A percentile compares a stretch with the other conserved stretches of the same genome.
Evolutionary conservation across 2,888 invertebrate species (phyloP).

Genomic region (Willowsia nigromaculata): DNA sequence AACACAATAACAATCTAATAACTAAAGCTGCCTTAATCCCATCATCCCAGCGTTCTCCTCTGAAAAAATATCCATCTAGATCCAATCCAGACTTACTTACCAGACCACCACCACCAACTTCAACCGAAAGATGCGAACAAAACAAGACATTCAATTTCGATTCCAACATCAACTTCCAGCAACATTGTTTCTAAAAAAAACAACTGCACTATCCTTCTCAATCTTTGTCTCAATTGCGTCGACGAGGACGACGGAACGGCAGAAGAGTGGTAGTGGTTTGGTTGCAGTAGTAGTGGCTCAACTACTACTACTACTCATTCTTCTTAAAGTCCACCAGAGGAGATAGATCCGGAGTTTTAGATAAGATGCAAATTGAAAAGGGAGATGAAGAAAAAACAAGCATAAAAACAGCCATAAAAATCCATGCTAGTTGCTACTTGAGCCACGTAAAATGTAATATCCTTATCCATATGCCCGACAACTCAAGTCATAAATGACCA

Average conservation of each 20-base stretch:
- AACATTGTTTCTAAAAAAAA: slow-evolving; percentile 22
- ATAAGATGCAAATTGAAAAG: slow-evolving; percentile 66
- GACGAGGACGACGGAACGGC: too few species aligned
- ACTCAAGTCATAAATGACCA: slow-evolving; percentile 57
- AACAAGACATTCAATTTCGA: slow-evolving; percentile 42
- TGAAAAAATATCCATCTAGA: slow-evolving; percentile 20
- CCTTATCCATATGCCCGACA: slow-evolving; percentile 49
- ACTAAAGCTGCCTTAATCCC: slow-evolving; percentile 53
- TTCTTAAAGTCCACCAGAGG: slow-evolving; percentile 36
- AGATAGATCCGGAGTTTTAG: slow-evolving; percentile 41
- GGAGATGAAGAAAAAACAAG: slow-evolving; percentile 58
- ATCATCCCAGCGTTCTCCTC: slow-evolving; percentile 46
- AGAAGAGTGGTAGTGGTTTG: too few species aligned
- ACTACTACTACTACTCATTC: neutral
- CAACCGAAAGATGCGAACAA: slow-evolving; percentile 22
- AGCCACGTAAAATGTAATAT: slow-evolving; percentile 43
- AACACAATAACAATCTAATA: slow-evolving; percentile 31
- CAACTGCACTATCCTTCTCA: slow-evolving; percentile 38
- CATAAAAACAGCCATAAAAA: slow-evolving; percentile 61
- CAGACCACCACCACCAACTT: neutral
- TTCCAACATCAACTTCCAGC: slow-evolving; percentile 28
- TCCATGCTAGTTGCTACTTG: slow-evolving; percentile 42
- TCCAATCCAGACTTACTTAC: slow-evolving; percentile 31
- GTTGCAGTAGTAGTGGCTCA: neutral
- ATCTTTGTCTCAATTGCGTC: slow-evolving; percentile 36